Evolutionary conservation across 2,888 invertebrate genomes (phyloP).

Genomic region (Plagodis pulveraria): DNA sequence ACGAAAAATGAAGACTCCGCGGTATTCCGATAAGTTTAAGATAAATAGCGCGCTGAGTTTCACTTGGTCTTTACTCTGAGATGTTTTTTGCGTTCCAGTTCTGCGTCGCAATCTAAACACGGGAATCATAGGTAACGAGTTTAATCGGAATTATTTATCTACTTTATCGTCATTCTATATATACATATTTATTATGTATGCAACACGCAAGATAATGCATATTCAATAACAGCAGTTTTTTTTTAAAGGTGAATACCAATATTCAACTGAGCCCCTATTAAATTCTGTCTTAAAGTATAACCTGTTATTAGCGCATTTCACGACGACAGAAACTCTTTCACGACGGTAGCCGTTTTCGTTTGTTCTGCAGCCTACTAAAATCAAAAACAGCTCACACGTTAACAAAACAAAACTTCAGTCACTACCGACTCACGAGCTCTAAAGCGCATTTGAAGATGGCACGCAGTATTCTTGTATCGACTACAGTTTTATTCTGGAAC

Average conservation of each 20-base stretch:
- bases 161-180: conserved; percentile 27
- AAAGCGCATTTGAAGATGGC: no score
- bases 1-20: conserved; percentile 72
- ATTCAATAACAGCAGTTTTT: conserved; percentile 4
- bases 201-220: conserved; percentile 1
- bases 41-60: conserved; percentile 79
- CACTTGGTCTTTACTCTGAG: conserved; percentile 63
- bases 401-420: no score
- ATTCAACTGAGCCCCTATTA: no score
- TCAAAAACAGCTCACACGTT: no score
- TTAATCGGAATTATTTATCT: conserved; percentile 47
- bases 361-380: no score
- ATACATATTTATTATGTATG: conserved; percentile 7
- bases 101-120: conserved; percentile 58
- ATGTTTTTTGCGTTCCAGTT: conserved; percentile 60
- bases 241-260: background rate
- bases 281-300: no score
- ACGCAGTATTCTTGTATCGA: no score
- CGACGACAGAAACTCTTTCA: no score
- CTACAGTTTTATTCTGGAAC: no score
- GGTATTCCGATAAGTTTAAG: conserved; percentile 80
- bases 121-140: conserved; percentile 58
- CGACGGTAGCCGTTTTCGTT: no score
- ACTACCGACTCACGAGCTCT: no score
- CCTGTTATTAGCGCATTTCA: no score